Evolutionary conservation across 2,888 invertebrate species (phyloP).

Genomic region (Ophion slaviceki): DNA sequence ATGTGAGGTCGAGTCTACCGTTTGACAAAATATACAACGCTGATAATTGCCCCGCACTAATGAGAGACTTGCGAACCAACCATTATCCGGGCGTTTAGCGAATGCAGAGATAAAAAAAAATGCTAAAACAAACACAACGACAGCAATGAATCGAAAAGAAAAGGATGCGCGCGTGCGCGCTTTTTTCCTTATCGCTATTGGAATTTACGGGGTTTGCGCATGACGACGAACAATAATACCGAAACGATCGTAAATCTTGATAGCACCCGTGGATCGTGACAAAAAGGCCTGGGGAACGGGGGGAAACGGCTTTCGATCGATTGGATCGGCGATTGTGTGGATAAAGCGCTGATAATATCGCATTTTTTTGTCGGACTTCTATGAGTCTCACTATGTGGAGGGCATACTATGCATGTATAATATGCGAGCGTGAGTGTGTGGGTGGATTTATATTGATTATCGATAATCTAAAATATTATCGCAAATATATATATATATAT

Average conservation of each 20-base stretch:
- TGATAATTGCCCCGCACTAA: no score
- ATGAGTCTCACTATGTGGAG: neutral
- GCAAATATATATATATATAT: no score
- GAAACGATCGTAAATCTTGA: constrained; percentile 51
- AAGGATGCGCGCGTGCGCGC: neutral
- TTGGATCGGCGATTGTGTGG: neutral
- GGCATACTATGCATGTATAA: neutral
- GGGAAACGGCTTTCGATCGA: constrained; percentile 34
- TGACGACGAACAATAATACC: constrained; percentile 44
- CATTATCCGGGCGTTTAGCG: no score
- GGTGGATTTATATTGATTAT: no score
- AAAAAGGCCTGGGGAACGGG: neutral
- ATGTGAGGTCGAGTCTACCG: no score
- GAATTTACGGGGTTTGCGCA: constrained; percentile 55
- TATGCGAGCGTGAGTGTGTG: no score
- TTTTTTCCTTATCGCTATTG: constrained; percentile 46
- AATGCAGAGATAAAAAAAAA: constrained; percentile 2
- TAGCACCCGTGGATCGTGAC: constrained; percentile 10
- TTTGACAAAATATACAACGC: no score
- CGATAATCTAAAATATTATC: no score
- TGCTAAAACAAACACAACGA: neutral
- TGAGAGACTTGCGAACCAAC: neutral
- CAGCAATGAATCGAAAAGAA: neutral
- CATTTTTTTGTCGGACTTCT: neutral
- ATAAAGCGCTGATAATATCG: constrained; percentile 16